Evolutionary conservation across 2,888 invertebrate species (phyloP).

Genomic region (Tetranychus piercei): DNA sequence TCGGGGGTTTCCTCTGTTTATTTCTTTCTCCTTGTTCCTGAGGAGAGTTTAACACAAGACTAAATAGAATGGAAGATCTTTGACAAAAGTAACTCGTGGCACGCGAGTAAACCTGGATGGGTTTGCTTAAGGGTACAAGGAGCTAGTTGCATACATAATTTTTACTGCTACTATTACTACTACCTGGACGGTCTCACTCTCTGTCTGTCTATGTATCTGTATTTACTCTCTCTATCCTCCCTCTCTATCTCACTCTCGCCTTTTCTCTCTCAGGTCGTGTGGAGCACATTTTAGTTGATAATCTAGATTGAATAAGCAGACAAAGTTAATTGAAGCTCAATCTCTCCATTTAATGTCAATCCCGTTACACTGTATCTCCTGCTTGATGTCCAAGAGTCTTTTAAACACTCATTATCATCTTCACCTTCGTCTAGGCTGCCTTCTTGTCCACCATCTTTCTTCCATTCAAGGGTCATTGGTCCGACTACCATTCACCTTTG

Average conservation of each 20-base stretch:
- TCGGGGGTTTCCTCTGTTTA: background rate
- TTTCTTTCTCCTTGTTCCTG: background rate
- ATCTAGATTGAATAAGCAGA: background rate
- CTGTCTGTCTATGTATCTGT: background rate
- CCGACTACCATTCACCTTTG: background rate
- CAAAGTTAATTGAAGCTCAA: background rate
- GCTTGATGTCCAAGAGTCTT: background rate
- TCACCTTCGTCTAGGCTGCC: background rate
- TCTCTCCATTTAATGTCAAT: conserved; percentile 5
- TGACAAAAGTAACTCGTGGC: background rate
- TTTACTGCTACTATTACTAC: background rate
- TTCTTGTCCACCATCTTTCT: background rate
- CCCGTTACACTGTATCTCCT: conserved; percentile 4
- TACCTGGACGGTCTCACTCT: background rate
- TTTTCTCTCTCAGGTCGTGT: background rate
- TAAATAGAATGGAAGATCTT: background rate
- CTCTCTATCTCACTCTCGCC: conserved; percentile 7
- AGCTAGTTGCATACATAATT: background rate
- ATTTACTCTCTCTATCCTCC: background rate
- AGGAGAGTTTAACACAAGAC: conserved; percentile 3
- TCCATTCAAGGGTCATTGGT: background rate
- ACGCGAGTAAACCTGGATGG: background rate
- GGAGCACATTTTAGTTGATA: background rate
- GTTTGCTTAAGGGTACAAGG: background rate
- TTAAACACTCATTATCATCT: background rate